Base-by-base conservation (phyloP, 2,113 vertebrate species). In the Psophia crepitans region DNA sequence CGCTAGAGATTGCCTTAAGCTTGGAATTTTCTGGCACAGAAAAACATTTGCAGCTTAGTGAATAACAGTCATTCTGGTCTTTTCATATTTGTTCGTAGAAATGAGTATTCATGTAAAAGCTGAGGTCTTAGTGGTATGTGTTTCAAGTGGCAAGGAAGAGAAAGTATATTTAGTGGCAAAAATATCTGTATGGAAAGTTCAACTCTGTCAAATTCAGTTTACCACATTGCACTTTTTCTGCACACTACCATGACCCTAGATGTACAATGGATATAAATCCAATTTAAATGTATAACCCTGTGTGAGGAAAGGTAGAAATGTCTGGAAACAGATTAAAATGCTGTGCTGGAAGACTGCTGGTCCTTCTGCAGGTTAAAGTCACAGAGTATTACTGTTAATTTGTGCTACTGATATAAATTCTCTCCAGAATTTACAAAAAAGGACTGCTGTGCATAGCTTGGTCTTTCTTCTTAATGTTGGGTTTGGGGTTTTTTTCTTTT, bases 1-100 rank as follows among this genome's bases (percentile, higher is more conserved):
- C 0, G 0, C 39, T 60, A 12, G 8, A 49, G 41, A 53, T 58
- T 75, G 17, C 9, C 21, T 3, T 19, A 32, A 68, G 4, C 69
- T 68, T 61, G 51, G 20, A n/a, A 16, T 44, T 93, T 74, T 41
- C 56, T 81, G n/a, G 26, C 32, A n/a, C 12, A 49, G 43, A 65
- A 78, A 64, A 70, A 24, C 2, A 0, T 60, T 57, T 68, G 27
- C n/a, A n/a, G 6, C 14, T 87, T 66, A n/a, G 9, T 28, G 10
- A 22, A 8, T 84, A 58, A 63, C 8, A 65, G 17, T 44, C 7
- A 58, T 44, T 35, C 49, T 5, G 1, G 3, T 64, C 8, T 76
- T 46, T 41, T 68, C 28, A 7, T 37, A 60, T 71, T 57, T 78
- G 33, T 41, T 60, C 44, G 57, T 48, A 64, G 56, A 78, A 89